A percentile compares a stretch with the other conserved stretches of the same genome.
Evolutionary conservation across 1,140 invertebrate species (phyloP).

Genomic region (Danaus melanippus): DNA sequence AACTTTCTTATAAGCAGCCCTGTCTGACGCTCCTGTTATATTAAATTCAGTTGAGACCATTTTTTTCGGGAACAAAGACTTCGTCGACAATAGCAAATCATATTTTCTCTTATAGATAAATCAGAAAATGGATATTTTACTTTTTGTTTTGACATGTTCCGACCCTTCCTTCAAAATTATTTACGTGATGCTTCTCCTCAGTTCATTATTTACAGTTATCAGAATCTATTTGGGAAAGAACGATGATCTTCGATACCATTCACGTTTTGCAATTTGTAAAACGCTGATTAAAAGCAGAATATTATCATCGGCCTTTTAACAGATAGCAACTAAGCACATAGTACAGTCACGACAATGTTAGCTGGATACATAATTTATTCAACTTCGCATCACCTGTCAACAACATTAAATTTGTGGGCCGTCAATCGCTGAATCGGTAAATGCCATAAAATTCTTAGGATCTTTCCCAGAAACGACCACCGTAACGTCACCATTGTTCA

Average conservation of each 20-base stretch:
- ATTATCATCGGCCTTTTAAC: too few species aligned
- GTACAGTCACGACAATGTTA: too few species aligned
- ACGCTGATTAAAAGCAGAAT: too few species aligned
- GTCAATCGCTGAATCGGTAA: slow-evolving; percentile 53
- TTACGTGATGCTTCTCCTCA: slow-evolving; percentile 35
- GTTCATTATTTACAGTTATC: slow-evolving; percentile 14
- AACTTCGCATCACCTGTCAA: slow-evolving; percentile 28
- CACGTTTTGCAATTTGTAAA: too few species aligned
- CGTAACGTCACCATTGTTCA: slow-evolving; percentile 60
- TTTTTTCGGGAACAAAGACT: slow-evolving; percentile 46
- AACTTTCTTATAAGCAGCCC: slow-evolving; percentile 58
- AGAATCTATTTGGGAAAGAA: too few species aligned
- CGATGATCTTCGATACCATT: too few species aligned
- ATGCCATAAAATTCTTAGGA: slow-evolving; percentile 57
- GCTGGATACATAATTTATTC: slow-evolving; percentile 9
- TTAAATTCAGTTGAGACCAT: slow-evolving; percentile 61
- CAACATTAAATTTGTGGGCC: slow-evolving; percentile 42
- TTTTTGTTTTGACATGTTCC: slow-evolving; percentile 44
- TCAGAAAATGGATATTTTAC: slow-evolving; percentile 47
- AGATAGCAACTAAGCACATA: too few species aligned
- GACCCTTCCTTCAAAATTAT: slow-evolving; percentile 40
- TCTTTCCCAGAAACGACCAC: slow-evolving; percentile 66
- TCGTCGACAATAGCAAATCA: slow-evolving; percentile 50
- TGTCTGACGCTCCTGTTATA: slow-evolving; percentile 51
- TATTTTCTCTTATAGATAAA: slow-evolving; percentile 46